These are phyloP conservation scores for Dynastes maya DNA, from an alignment of 2,888 invertebrate genomes.

Conservation along the genomic window DNA sequence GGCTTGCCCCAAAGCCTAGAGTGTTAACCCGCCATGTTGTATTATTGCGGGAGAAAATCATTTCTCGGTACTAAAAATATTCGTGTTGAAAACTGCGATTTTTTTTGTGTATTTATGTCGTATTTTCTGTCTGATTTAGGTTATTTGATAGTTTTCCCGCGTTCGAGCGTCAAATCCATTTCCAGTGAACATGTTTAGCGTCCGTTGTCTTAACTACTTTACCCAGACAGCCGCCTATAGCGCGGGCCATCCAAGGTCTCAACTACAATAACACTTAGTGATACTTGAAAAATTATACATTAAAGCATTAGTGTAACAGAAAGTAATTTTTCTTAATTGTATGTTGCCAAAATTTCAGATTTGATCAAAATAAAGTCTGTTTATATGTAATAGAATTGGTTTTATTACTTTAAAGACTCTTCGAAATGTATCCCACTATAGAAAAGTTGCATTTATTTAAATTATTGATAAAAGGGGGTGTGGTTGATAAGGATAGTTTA, in stretches of 20 bases:
- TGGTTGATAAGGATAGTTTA: conserved; percentile 53
- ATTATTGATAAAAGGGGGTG: conserved; percentile 58
- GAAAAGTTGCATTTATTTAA: neutral
- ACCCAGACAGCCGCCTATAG: conserved; percentile 58
- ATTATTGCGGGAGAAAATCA: conserved; percentile 73
- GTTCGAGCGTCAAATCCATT: conserved; percentile 69
- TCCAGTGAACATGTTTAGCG: conserved; percentile 65
- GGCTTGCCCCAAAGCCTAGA: conserved; percentile 68
- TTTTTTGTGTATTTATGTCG: conserved; percentile 67
- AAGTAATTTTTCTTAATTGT: conserved; percentile 26
- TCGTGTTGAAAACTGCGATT: conserved; percentile 59
- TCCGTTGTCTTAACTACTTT: conserved; percentile 65
- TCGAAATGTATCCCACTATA: conserved; percentile 5
- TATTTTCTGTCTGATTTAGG: conserved; percentile 71
- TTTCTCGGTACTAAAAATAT: conserved; percentile 59
- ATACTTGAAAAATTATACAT: conserved; percentile 38
- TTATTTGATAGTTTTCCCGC: conserved; percentile 71
- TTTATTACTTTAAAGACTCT: conserved; percentile 38
- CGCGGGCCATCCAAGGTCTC: conserved; percentile 63
- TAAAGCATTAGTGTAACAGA: conserved; percentile 19
- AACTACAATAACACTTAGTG: conserved; percentile 50
- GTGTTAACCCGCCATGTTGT: conserved; percentile 81
- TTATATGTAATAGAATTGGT: conserved; percentile 37
- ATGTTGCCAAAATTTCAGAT: neutral
- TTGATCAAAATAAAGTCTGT: conserved; percentile 41